A percentile compares a stretch with the other conserved stretches of the same genome.
Conservation (phyloP, 2,113 vertebrate species). For the Cyprinus carpio region DNA sequence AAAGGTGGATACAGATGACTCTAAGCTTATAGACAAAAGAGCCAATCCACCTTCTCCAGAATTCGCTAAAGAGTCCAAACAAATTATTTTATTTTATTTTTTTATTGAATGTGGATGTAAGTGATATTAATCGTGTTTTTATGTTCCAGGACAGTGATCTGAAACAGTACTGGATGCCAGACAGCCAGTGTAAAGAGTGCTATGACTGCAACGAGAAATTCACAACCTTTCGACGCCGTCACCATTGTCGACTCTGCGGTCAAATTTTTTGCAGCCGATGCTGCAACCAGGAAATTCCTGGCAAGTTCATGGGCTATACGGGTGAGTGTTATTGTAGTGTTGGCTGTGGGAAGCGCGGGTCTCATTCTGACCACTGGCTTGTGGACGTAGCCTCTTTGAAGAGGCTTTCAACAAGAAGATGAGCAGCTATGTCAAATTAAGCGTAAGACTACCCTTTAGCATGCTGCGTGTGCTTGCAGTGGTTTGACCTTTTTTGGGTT, state of each 20-base stretch:
- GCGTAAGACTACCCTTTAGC: slow-evolving; percentile 41
- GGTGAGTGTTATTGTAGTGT: slow-evolving; percentile 70
- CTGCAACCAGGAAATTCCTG: slow-evolving; percentile 98
- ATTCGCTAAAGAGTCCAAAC: neutral
- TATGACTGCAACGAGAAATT: slow-evolving; percentile 99
- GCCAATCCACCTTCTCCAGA: neutral
- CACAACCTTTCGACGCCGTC: slow-evolving; percentile 93
- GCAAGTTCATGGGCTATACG: slow-evolving; percentile 99
- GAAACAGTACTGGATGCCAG: slow-evolving; percentile 99
- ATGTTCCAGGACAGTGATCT: slow-evolving; percentile 89
- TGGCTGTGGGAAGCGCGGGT: neutral
- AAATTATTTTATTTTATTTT: neutral
- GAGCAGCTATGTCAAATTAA: slow-evolving; percentile 21
- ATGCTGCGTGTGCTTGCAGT: slow-evolving; percentile 23
- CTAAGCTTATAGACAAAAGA: neutral
- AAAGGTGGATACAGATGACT: neutral
- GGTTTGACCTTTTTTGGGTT: neutral
- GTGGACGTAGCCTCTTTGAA: neutral
- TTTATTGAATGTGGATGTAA: neutral
- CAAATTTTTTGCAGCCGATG: slow-evolving; percentile 99
- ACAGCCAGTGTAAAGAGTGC: slow-evolving; percentile 98
- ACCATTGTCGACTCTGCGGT: slow-evolving; percentile 95
- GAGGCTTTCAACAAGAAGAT: slow-evolving; percentile 5
- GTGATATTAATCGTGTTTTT: neutral
- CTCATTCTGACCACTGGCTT: neutral